Percentiles rank a stretch among this genome's conserved stretches.
phyloP scores from a whole-genome alignment of 2,888 invertebrate species.

The Drosophila quinaria region DNA sequence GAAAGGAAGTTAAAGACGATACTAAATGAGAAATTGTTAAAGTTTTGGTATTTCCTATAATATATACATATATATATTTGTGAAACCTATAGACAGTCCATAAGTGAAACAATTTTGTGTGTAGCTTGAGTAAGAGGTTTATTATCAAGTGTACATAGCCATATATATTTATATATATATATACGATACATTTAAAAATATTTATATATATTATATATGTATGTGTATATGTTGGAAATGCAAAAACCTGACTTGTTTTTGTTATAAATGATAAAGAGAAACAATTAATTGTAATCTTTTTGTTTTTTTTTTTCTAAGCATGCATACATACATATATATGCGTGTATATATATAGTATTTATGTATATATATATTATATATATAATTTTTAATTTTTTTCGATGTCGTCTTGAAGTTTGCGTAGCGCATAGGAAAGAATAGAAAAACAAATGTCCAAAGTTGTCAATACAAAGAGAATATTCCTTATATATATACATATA shows the following conservation, averaged over 20 bases:
- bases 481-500: conserved; percentile 33
- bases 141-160: conserved; percentile 56
- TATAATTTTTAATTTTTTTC: conserved; percentile 44
- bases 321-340: conserved; percentile 17
- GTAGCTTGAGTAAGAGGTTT: conserved; percentile 29
- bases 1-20: not conserved
- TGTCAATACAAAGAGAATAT: conserved; percentile 70
- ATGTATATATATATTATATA: conserved; percentile 30
- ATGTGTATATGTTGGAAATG: conserved; percentile 20
- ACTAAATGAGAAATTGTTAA: conserved; percentile 45
- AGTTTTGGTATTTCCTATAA: conserved; percentile 50
- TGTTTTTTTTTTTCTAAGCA: conserved; percentile 8
- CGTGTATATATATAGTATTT: conserved; percentile 19
- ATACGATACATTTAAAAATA: conserved; percentile 5
- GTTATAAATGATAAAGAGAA: conserved; percentile 13
- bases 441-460: conserved; percentile 73
- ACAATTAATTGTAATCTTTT: conserved; percentile 7
- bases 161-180: conserved; percentile 30
- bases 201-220: conserved; percentile 20
- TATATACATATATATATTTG: not conserved
- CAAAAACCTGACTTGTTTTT: conserved; percentile 28
- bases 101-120: conserved; percentile 24
- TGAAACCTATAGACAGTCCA: conserved; percentile 29
- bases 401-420: conserved; percentile 38
- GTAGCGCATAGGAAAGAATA: conserved; percentile 45